Evolutionary conservation across 2,113 vertebrate genomes (phyloP).

Genomic region (Furnarius figulus): DNA sequence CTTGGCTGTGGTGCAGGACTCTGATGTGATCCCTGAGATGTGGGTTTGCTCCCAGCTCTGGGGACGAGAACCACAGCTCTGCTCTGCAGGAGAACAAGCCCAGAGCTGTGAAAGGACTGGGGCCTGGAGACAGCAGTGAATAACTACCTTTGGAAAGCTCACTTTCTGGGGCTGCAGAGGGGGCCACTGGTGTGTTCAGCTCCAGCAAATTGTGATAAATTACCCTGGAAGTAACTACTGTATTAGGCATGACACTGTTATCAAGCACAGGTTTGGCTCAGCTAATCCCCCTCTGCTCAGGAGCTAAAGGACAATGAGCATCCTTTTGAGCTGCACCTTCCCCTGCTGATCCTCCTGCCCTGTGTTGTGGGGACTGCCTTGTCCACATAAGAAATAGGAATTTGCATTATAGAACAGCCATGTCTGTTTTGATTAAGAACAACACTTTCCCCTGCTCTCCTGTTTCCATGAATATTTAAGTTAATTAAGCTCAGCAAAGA

Average conservation of each 20-base stretch:
- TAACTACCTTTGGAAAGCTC: neutral
- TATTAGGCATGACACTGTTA: neutral
- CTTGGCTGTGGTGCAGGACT: neutral
- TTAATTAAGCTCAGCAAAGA: conserved; percentile 74
- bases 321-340: neutral
- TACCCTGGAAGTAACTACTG: neutral
- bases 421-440: conserved; percentile 69
- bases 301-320: neutral
- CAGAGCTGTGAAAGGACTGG: neutral
- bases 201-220: neutral
- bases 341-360: neutral
- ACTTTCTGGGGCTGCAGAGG: neutral
- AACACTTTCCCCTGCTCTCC: conserved; percentile 23
- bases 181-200: neutral
- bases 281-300: neutral
- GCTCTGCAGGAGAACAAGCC: fast-evolving
- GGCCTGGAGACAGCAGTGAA: neutral
- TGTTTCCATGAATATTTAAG: conserved; percentile 69
- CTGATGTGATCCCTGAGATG: fast-evolving
- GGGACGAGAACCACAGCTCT: neutral
- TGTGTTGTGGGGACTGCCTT: neutral
- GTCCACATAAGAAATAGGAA: conserved; percentile 13
- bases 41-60: neutral
- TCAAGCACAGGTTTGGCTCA: neutral
- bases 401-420: conserved; percentile 52